Evolutionary conservation across 2,113 vertebrate species (phyloP).

Genomic region (Trochalopteron elliotii): DNA sequence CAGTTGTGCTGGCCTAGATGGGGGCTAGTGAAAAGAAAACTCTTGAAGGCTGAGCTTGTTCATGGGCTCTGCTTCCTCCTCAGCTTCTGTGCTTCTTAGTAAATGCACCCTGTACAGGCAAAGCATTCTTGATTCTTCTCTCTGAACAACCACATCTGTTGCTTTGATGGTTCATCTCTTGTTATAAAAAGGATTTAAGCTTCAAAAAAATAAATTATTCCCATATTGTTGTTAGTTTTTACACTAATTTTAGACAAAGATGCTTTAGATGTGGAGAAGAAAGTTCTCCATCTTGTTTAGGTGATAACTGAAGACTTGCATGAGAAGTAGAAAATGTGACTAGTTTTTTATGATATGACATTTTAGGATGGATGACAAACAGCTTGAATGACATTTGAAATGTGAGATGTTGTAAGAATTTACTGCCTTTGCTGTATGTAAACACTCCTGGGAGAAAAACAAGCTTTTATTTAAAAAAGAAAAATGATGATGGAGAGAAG

Average conservation of each 20-base stretch:
- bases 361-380: constrained; percentile 17
- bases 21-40: not conserved
- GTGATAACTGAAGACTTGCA: not conserved
- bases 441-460: not conserved
- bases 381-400: not conserved
- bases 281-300: not conserved
- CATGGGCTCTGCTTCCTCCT: not conserved
- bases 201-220: not conserved
- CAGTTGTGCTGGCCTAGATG: not conserved
- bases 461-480: not conserved
- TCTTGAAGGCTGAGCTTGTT: not conserved
- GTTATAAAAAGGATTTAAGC: not conserved
- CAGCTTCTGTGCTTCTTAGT: not conserved
- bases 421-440: not conserved
- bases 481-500: not conserved
- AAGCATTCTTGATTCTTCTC: not conserved
- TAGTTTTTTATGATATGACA: not conserved
- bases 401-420: not conserved
- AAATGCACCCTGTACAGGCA: not conserved
- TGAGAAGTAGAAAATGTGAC: not conserved
- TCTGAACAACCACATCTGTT: not conserved
- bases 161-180: not conserved
- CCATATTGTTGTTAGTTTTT: not conserved
- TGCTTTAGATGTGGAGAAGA: not conserved
- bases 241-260: not conserved